Evolutionary conservation across 1,140 invertebrate genomes (phyloP).

Genomic region (Nasonia giraulti): DNA sequence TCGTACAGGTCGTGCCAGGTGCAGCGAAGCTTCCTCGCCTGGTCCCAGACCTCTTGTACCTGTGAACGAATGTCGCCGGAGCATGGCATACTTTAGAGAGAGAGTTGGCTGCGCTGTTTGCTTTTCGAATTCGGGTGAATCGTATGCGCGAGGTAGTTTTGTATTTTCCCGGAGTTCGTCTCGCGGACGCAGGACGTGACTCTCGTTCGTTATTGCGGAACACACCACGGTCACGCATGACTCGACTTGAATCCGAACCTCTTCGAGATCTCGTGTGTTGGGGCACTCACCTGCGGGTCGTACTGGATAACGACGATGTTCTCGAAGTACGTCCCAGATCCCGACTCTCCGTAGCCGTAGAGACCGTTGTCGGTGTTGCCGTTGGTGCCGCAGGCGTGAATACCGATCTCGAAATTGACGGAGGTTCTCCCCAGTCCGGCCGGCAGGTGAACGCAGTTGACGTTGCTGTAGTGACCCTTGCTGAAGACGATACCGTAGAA

Average conservation of each 20-base stretch:
- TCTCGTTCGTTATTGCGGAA: too few relatives aligned
- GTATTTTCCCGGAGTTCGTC: too few relatives aligned
- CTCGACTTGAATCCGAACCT: too few relatives aligned
- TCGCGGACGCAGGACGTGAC: too few relatives aligned
- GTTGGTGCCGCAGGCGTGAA: slow-evolving; percentile 92
- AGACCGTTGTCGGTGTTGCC: slow-evolving; percentile 92
- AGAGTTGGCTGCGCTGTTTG: too few relatives aligned
- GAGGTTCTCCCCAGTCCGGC: slow-evolving; percentile 89
- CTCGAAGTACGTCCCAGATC: slow-evolving; percentile 94
- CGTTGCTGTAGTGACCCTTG: slow-evolving; percentile 93
- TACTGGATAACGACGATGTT: slow-evolving; percentile 96
- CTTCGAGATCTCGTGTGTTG: too few relatives aligned
- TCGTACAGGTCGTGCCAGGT: slow-evolving; percentile 98
- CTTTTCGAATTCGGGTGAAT: too few relatives aligned
- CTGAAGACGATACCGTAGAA: slow-evolving; percentile 96
- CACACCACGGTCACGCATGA: too few relatives aligned
- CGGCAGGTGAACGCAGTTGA: slow-evolving; percentile 92
- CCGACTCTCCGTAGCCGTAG: slow-evolving; percentile 88
- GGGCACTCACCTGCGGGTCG: slow-evolving; percentile 85
- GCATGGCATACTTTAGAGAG: neutral
- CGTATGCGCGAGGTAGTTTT: too few relatives aligned
- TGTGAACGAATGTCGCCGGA: slow-evolving; percentile 68
- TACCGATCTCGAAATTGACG: slow-evolving; percentile 92
- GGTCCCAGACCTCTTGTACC: slow-evolving; percentile 97
- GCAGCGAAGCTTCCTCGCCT: slow-evolving; percentile 92